Percentiles rank a stretch among this genome's conserved stretches.
These are phyloP conservation scores for Ochropleura plecta DNA, from an alignment of 2,888 invertebrate species.

Conservation along the genomic window DNA sequence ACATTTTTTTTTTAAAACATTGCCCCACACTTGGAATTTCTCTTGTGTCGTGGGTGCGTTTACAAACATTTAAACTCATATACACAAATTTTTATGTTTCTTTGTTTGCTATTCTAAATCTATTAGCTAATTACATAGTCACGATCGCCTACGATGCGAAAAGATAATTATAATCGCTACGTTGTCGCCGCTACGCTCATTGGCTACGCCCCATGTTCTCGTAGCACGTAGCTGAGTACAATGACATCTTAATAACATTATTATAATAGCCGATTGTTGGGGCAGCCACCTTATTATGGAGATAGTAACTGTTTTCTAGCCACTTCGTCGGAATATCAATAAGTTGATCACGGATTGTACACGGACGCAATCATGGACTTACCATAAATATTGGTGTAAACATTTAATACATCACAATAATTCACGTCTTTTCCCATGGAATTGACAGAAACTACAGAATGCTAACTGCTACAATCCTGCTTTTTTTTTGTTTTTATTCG, in stretches of 20 bases:
- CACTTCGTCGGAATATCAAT: constrained; percentile 53
- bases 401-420: too few relatives aligned
- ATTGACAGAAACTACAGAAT: neutral
- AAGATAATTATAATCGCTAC: neutral
- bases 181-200: constrained; percentile 14
- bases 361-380: constrained; percentile 29
- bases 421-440: neutral
- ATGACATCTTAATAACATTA: constrained; percentile 9
- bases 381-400: constrained; percentile 32
- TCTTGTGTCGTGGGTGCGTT: too few relatives aligned
- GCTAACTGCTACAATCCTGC: too few relatives aligned
- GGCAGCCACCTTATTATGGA: constrained; percentile 48
- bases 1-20: too few relatives aligned
- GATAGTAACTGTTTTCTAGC: constrained; percentile 63
- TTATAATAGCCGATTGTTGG: constrained; percentile 22
- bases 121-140: neutral
- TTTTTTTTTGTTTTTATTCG: too few relatives aligned
- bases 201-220: constrained; percentile 4
- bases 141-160: neutral
- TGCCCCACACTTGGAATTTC: too few relatives aligned
- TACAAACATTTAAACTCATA: too few relatives aligned
- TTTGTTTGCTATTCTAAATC: too few relatives aligned
- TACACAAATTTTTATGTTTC: too few relatives aligned
- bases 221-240: constrained; percentile 26
- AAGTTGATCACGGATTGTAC: constrained; percentile 44